Evolutionary conservation across 2,797 vertebrate genomes (phyloP), one percentile per base, ranked within the genome.

Genomic region (Enteromius fasciolatus): DNA sequence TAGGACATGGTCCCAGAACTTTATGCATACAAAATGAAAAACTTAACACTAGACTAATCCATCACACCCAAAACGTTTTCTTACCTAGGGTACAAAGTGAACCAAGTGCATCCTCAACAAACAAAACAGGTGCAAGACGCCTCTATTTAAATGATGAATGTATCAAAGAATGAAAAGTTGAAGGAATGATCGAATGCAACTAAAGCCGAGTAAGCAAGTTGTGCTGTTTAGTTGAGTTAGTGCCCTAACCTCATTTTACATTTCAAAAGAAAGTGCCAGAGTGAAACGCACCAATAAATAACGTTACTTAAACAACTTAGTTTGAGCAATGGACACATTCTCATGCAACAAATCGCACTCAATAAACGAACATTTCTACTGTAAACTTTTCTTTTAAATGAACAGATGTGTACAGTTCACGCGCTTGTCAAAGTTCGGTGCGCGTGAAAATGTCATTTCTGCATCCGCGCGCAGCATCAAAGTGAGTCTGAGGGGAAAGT

Each of bases 391-490:
- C 23, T 28, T 31, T 46, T 28, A 79, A 79, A 57, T 9, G 5
- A 25, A 31, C 23, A 70, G 6, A 70, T 59, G 66, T n/a, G 66
- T 66, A 31, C 28, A 50, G 20, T 50, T 48, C 12, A 50, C 44
- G 61, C 6, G 36, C 44, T 36, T 31, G 50, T 46, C 61, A 28
- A 59, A 54, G 18, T 2, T 17, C 18, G n/a, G 12, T 48, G 67
- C 68, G 78, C 78, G 25, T 80, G 50, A 72, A 67, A 70, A 72
- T 36, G 54, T 11, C 25, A 48, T 15, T 20, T 48, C 39, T 28
- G 28, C 23, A 20, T 72, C 11, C 39, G 17, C 23, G 50, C 17
- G 11, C 11, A 33, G 52, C 50, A 80, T 46, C 11, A 46, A 70
- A 80, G 23, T n/a, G 52, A 20, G 50, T 48, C 59, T 68, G 6